Percentiles rank a stretch among this genome's conserved stretches.
These are phyloP conservation scores for Stigmatopora nigra DNA, from an alignment of 2,113 vertebrate species.

Conservation along the genomic window DNA sequence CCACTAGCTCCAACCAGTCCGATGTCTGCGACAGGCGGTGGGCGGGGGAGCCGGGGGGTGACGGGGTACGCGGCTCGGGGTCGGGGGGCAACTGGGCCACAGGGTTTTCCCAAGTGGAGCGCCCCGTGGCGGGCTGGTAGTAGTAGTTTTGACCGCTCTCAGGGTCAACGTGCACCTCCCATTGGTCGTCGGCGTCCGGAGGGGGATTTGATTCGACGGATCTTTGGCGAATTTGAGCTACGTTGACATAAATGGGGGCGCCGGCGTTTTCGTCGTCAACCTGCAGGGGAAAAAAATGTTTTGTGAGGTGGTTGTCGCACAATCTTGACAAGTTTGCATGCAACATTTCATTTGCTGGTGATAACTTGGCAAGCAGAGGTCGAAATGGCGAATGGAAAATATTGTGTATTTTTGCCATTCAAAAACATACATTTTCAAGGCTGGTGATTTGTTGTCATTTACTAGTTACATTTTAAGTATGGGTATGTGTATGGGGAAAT, in stretches of 20 bases:
- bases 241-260: constrained; percentile 78
- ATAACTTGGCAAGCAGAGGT: neutral
- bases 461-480: too few species aligned
- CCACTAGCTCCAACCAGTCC: constrained; percentile 80
- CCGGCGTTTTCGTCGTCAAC: constrained; percentile 48
- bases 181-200: constrained; percentile 56
- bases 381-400: neutral
- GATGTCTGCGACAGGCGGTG: constrained; percentile 49
- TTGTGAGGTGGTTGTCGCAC: neutral
- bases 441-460: neutral
- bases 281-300: constrained; percentile 25
- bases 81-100: constrained; percentile 59
- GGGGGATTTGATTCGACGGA: constrained; percentile 16
- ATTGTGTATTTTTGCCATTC: neutral
- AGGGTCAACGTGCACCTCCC: constrained; percentile 84
- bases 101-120: constrained; percentile 89
- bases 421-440: neutral
- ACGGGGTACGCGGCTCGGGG: constrained; percentile 29
- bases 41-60: constrained; percentile 31
- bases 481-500: too few species aligned
- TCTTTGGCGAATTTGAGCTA: constrained; percentile 69
- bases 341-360: neutral
- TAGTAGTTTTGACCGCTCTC: constrained; percentile 82
- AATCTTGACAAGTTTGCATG: neutral
- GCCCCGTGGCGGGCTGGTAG: constrained; percentile 79